These are phyloP conservation scores for Hapalemur alaotrensis DNA, from an alignment of 2,797 vertebrate species.

Conservation along the genomic window DNA sequence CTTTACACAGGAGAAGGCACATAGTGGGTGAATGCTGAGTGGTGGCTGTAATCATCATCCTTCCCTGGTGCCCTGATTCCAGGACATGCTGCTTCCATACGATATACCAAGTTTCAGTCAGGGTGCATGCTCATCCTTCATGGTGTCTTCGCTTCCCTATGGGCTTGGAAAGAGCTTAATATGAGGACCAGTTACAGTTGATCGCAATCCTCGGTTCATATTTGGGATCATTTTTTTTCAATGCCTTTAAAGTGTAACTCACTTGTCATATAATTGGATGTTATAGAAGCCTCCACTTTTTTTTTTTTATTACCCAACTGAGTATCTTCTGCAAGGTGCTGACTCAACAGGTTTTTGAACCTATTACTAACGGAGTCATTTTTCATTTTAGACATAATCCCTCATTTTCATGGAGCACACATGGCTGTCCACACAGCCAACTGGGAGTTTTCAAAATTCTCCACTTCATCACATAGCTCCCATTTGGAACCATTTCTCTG, in stretches of 20 bases:
- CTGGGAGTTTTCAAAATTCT: not conserved
- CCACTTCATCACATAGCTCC: not conserved
- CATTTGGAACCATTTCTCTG: not conserved
- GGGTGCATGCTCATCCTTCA: not conserved
- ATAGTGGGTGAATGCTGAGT: not conserved
- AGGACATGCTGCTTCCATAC: not conserved
- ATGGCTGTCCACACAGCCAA: not conserved
- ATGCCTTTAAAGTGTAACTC: conserved; percentile 18
- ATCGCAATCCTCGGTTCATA: not conserved
- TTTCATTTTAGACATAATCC: not conserved
- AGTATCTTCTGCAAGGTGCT: conserved; percentile 35
- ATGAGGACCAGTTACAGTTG: not conserved
- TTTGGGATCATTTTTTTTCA: not conserved
- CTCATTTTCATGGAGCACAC: not conserved
- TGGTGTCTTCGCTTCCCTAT: not conserved
- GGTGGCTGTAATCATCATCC: not conserved
- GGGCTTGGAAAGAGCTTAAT: not conserved
- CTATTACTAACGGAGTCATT: conserved; percentile 24
- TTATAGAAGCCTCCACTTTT: not conserved
- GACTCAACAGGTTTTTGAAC: conserved; percentile 19
- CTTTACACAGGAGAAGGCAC: not conserved
- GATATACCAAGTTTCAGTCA: not conserved
- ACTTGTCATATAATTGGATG: not conserved
- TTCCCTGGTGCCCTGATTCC: not conserved
- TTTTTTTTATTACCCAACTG: not conserved